These are phyloP conservation scores for Ciconia nigra DNA, from an alignment of 2,797 vertebrate genomes.

Conservation along the genomic window DNA sequence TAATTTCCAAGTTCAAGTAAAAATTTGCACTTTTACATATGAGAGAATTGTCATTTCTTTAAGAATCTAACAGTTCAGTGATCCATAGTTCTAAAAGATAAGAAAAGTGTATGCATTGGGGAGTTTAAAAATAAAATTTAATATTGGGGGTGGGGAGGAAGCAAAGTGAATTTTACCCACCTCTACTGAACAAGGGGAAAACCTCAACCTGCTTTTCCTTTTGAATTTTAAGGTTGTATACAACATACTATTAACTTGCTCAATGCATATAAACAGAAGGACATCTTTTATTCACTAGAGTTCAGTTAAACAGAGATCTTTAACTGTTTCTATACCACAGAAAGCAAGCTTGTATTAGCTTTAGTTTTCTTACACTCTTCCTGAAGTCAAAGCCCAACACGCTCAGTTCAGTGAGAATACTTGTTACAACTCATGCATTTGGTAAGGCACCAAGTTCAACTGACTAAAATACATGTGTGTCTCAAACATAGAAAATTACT, in stretches of 20 bases:
- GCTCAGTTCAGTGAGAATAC: background rate
- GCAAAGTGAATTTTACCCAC: background rate
- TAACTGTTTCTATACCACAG: background rate
- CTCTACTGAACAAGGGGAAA: background rate
- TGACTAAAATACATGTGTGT: background rate
- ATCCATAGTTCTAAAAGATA: background rate
- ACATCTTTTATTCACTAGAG: background rate
- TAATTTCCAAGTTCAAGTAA: background rate
- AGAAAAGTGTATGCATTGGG: background rate
- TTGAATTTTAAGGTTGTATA: background rate
- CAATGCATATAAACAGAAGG: background rate
- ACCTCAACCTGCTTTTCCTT: background rate
- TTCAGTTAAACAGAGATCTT: background rate
- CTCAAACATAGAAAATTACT: background rate
- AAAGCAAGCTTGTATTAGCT: background rate
- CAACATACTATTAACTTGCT: background rate
- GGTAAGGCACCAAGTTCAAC: background rate
- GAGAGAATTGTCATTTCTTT: background rate
- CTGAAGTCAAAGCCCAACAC: background rate
- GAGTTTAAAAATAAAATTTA: background rate
- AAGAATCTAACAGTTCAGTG: background rate
- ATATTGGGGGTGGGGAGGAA: background rate
- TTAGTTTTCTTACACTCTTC: background rate
- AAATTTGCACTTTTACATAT: background rate
- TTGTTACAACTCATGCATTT: background rate